These are phyloP conservation scores for Cantharis rustica DNA, from an alignment of 2,888 invertebrate species.

Conservation along the genomic window DNA sequence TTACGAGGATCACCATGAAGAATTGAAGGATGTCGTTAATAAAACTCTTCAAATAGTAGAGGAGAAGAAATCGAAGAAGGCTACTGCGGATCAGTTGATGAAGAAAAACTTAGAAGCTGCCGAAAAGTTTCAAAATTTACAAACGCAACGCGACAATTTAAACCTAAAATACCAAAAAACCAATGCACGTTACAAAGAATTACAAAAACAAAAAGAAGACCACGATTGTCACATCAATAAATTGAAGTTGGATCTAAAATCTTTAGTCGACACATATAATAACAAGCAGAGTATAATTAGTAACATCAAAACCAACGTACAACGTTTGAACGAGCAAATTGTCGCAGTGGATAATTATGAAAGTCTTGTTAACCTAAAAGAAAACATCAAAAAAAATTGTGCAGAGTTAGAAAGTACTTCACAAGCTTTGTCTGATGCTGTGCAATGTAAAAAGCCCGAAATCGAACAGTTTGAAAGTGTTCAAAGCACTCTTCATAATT, in stretches of 20 bases:
- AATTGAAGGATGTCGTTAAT: not conserved
- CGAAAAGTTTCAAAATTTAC: not conserved
- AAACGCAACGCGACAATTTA: not conserved
- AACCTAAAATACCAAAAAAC: not conserved
- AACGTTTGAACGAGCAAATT: conserved; percentile 6
- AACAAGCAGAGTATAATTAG: not conserved
- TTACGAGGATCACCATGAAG: not conserved
- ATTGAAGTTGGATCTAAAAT: not conserved
- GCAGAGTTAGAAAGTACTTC: not conserved
- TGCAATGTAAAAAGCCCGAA: not conserved
- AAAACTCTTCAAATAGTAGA: not conserved
- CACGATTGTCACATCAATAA: not conserved
- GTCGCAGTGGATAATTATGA: not conserved
- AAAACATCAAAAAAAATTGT: not conserved
- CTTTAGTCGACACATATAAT: not conserved
- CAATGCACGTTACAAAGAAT: not conserved
- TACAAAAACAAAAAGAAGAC: not conserved
- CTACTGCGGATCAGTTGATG: not conserved
- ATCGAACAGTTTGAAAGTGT: conserved; percentile 1
- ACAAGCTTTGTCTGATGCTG: not conserved
- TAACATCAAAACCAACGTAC: not conserved
- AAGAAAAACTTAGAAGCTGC: not conserved
- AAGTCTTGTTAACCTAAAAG: not conserved
- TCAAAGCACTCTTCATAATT: not conserved
- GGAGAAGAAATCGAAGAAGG: not conserved